Evolutionary conservation across 2,888 invertebrate species (phyloP), one percentile per base, ranked within the genome.

Genomic region (Rosalia funebris): DNA sequence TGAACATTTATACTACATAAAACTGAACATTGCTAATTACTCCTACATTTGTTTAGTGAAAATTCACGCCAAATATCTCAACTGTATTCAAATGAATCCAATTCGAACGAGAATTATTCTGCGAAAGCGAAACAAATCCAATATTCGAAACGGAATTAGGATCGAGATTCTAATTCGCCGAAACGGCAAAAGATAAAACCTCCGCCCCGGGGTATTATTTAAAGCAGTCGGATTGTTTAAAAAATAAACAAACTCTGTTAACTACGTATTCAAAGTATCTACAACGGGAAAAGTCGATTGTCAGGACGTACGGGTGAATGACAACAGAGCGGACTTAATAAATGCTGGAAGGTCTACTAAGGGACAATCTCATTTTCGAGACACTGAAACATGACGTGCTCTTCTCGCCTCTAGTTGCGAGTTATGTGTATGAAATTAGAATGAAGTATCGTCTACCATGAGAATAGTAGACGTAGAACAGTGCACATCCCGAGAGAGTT

Each of bases 261-360:
- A 39, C 25, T 37, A 25, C 14, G 15, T 12, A 50, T 31, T 50
- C 25, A 20, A 11, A 39, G 25, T 20, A 15, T 41, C 20, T 11
- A 50, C 50, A 50, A 50, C 37, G 47, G 31, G 14, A 25, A 63
- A 61, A 63, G 60, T 63, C 63, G 63, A 66, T 66, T 60, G 66
- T 44, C 36, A 39, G 59, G 52, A 58, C 57, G 39, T 50, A 47
- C 53, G 44, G 52, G 48, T 57, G 63, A 63, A 59, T 53, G 58
- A 53, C 53, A 60, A 48, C 52, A 31, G 50, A 60, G 52, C 56
- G 57, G 57, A 57, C 62, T 65, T 62, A n/a, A 65, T 65, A 65
- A 65, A 65, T 65, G 62, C 62, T 31, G 37, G 50, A 52, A 62
- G 62, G 59, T 65, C 65, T 59, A 45, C 44, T 52, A 62, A 54